These are phyloP conservation scores for Caradrina kadenii DNA, from an alignment of 2,888 invertebrate species.

Conservation along the genomic window DNA sequence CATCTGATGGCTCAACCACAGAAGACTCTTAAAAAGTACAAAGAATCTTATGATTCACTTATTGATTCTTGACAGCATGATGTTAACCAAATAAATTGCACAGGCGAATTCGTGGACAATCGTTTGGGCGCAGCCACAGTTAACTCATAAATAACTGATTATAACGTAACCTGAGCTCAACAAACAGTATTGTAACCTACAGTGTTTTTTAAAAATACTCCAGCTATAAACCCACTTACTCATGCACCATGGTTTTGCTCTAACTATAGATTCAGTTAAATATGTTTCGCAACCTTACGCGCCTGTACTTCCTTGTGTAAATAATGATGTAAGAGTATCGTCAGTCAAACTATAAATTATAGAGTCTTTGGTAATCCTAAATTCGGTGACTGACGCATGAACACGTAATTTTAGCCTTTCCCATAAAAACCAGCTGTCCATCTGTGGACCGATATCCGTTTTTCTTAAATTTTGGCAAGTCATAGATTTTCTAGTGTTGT, in stretches of 20 bases:
- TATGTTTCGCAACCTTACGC: constrained; percentile 78
- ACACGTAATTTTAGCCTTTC: constrained; percentile 41
- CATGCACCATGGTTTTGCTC: constrained; percentile 76
- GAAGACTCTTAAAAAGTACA: constrained; percentile 30
- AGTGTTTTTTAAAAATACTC: constrained; percentile 76
- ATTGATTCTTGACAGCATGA: constrained; percentile 53
- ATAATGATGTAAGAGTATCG: constrained; percentile 80
- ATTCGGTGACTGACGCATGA: constrained; percentile 65
- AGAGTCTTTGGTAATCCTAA: constrained; percentile 61
- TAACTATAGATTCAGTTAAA: constrained; percentile 78
- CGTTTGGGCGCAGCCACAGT: constrained; percentile 51
- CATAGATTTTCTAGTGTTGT: not conserved
- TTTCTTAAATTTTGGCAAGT: not conserved
- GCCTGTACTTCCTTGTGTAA: constrained; percentile 81
- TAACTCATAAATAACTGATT: constrained; percentile 57
- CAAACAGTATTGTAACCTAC: constrained; percentile 50
- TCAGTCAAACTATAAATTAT: constrained; percentile 61
- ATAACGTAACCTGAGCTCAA: constrained; percentile 55
- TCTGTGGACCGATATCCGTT: not conserved
- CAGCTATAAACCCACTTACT: constrained; percentile 83
- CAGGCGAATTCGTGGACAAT: constrained; percentile 59
- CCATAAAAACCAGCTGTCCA: constrained; percentile 18
- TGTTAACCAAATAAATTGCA: constrained; percentile 57
- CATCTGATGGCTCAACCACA: constrained; percentile 34
- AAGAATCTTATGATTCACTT: constrained; percentile 60